Conservation (phyloP, 2,888 invertebrate species). For the Tillus elongatus region DNA sequence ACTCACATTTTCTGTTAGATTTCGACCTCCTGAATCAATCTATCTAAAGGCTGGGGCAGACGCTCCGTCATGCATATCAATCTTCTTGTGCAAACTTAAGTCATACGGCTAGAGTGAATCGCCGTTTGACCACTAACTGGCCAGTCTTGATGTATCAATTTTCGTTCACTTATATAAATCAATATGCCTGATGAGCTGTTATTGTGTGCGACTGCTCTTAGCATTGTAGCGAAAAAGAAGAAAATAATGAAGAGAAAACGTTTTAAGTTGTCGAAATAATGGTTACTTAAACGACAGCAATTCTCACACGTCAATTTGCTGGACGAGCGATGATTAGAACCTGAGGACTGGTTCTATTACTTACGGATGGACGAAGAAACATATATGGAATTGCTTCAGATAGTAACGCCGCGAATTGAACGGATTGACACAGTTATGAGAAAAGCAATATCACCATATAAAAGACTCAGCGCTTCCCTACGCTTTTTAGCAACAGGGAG, state of each 20-base stretch:
- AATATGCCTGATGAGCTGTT: no score
- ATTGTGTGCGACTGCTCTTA: no score
- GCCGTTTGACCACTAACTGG: no score
- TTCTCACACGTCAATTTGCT: conserved; percentile 15
- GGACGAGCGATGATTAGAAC: conserved; percentile 16
- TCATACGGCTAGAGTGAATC: no score
- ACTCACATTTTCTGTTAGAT: no score
- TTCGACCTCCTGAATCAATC: no score
- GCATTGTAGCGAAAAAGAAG: no score
- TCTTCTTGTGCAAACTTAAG: no score
- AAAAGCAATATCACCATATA: conserved; percentile 19
- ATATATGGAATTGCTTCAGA: conserved; percentile 19
- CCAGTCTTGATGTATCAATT: no score
- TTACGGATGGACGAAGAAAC: conserved; percentile 21
- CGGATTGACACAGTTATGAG: conserved; percentile 20
- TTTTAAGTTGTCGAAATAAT: conserved; percentile 9
- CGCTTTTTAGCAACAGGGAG: conserved; percentile 17
- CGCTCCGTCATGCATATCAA: no score
- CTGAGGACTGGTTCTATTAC: conserved; percentile 22
- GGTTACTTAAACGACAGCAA: conserved; percentile 13
- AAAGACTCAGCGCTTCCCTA: conserved; percentile 17
- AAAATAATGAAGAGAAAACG: conserved; percentile 2
- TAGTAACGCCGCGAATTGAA: conserved; percentile 21
- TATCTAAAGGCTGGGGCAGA: no score
- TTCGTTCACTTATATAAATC: no score